Evolutionary conservation across 2,113 vertebrate species (phyloP), one percentile per base, ranked within the genome.

Genomic region (Tragelaphus scriptus): DNA sequence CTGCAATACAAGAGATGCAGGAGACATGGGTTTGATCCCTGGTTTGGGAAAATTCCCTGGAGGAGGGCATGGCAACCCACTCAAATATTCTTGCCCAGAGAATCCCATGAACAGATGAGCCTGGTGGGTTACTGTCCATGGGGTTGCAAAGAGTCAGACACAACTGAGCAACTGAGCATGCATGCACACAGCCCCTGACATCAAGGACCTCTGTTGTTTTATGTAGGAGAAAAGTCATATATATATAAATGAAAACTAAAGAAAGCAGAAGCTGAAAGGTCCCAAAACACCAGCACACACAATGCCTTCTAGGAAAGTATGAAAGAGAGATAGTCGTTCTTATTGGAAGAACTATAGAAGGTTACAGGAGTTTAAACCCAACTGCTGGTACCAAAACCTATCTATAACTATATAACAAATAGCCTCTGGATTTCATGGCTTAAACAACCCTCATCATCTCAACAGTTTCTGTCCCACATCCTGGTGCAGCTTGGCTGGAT

Each of bases 201-300:
- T 61, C 58, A 79, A 40, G 77, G 40, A 92, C 30, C 55, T 65
- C 32, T 51, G 6, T 2, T 47, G 6, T 92, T 92, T 63, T 63
- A 9, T 47, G 71, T 26, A 36, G 16, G 49, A 90, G 21, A 92
- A 97, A 95, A 88, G 2, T 3, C 26, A 87, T 30, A 36, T 47
- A 59, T 30, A 36, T 47, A 59, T 10, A 92, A 77, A 47, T 81
- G 19, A 92, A 80, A 90, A 88, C 6, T 81, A 93, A 79, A 65
- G 36, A 91, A 77, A 51, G 5, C 25, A 71, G 16, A 92, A 82
- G 65, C 59, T 88, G 26, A 88, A 91, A 93, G 59, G 10, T 65
- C 25, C 30, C 26, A 84, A 91, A 95, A 81, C 32, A 36, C 9
- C 25, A 68, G 11, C 47, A 81, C 1, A 49, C 49, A 93, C 2